These are phyloP conservation scores for Turritopsis dohrnii DNA, from an alignment of 30 jellyfish, hydroid and myxozoan species.

Conservation along the genomic window DNA sequence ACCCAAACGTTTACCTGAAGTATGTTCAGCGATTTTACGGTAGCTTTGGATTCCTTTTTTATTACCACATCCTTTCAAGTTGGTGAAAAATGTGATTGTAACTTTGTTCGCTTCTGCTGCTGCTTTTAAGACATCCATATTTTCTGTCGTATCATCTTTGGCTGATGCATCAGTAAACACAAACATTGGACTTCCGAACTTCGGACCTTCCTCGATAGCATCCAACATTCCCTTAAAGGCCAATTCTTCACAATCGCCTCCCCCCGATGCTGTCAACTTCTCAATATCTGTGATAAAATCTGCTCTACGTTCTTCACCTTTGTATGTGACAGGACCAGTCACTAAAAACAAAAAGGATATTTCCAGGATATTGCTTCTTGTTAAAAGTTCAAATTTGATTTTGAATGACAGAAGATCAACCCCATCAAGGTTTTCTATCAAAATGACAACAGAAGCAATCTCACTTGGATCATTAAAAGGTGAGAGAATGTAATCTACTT, in stretches of 20 bases:
- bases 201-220: constrained; percentile 60
- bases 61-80: constrained; percentile 49
- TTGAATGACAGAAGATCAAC: too few relatives aligned
- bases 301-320: constrained; percentile 37
- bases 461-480: constrained; percentile 82
- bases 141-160: constrained; percentile 59
- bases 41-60: constrained; percentile 57
- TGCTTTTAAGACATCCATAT: constrained; percentile 34
- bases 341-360: constrained; percentile 19
- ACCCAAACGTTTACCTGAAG: constrained; percentile 79
- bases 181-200: constrained; percentile 72
- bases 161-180: constrained; percentile 96
- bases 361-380: too few relatives aligned
- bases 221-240: constrained; percentile 79
- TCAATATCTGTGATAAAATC: constrained; percentile 50
- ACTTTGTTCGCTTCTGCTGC: constrained; percentile 39
- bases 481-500: constrained; percentile 74
- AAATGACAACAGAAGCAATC: too few relatives aligned
- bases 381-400: too few relatives aligned
- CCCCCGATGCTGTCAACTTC: constrained; percentile 46
- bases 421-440: too few relatives aligned
- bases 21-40: constrained; percentile 50
- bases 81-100: constrained; percentile 60
- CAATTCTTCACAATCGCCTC: constrained; percentile 77
- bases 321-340: constrained; percentile 61